A percentile compares a stretch with the other conserved stretches of the same genome.
These are phyloP conservation scores for Theretra japonica DNA, from an alignment of 2,888 invertebrate genomes.

Conservation along the genomic window DNA sequence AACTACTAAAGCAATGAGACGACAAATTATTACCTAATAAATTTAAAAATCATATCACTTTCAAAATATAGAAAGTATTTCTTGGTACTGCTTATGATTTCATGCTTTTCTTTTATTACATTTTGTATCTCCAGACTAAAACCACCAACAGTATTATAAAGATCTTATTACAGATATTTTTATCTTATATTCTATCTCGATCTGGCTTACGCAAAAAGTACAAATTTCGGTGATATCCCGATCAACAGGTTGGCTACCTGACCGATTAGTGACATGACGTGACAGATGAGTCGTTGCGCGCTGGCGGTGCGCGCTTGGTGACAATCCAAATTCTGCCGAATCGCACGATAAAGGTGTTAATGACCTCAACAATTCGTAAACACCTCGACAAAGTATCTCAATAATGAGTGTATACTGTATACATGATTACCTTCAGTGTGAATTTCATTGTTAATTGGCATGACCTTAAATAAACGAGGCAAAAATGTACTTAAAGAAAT, in stretches of 20 bases:
- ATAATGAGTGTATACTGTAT: constrained; percentile 49
- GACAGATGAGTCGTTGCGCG: constrained; percentile 37
- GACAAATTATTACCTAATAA: not conserved
- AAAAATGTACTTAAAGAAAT: constrained; percentile 23
- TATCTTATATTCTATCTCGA: constrained; percentile 5
- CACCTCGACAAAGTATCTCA: constrained; percentile 54
- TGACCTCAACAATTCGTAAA: constrained; percentile 63
- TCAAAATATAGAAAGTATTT: constrained; percentile 10
- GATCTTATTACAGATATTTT: constrained; percentile 3
- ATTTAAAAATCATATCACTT: not conserved
- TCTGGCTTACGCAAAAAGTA: not conserved
- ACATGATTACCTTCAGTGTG: constrained; percentile 38
- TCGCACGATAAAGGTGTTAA: constrained; percentile 71
- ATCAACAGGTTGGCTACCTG: constrained; percentile 34
- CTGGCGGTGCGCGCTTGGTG: constrained; percentile 40
- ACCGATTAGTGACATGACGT: constrained; percentile 46
- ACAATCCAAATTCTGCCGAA: constrained; percentile 53
- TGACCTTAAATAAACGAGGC: constrained; percentile 21
- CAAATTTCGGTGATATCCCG: not conserved
- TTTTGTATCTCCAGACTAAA: not conserved
- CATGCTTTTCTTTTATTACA: not conserved
- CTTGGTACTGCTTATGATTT: not conserved
- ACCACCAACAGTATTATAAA: not conserved
- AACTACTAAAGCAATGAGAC: no score
- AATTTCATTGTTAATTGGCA: constrained; percentile 39